Percentiles rank a stretch among this genome's conserved stretches.
These are phyloP conservation scores for Falco columbarius DNA, from an alignment of 2,797 vertebrate genomes.

Conservation along the genomic window DNA sequence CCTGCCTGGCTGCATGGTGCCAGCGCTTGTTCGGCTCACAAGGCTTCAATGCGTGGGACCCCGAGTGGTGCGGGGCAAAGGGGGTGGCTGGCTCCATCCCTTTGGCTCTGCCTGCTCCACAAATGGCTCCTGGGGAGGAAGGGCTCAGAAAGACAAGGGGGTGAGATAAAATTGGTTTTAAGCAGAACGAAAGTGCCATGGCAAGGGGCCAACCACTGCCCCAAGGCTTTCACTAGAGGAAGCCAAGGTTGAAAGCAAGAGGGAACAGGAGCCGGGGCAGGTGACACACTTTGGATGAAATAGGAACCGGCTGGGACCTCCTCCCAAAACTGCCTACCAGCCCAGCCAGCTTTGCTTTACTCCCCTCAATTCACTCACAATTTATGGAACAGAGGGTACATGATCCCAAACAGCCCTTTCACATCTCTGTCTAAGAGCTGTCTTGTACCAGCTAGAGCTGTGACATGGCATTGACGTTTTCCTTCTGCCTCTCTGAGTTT, in stretches of 20 bases:
- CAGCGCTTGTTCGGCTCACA: not conserved
- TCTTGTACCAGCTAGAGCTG: constrained; percentile 31
- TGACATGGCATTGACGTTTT: constrained; percentile 54
- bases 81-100: accelerated
- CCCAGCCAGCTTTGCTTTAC: not conserved
- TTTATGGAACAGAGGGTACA: constrained; percentile 54
- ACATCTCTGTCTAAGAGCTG: constrained; percentile 55
- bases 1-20: not conserved
- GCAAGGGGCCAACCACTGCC: not conserved
- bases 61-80: accelerated
- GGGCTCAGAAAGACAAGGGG: not conserved
- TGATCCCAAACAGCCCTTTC: constrained; percentile 62
- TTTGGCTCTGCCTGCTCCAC: accelerated
- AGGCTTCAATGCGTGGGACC: not conserved
- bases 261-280: constrained; percentile 20
- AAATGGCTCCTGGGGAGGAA: not conserved
- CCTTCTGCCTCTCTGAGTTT: constrained; percentile 20
- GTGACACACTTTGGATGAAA: constrained; percentile 59
- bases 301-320: constrained; percentile 28
- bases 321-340: not conserved
- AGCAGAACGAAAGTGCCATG: not conserved
- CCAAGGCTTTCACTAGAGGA: not conserved
- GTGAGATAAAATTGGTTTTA: not conserved
- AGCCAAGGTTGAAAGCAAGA: constrained; percentile 24
- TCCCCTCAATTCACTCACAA: not conserved